phyloP scores from a whole-genome alignment of 2,113 vertebrate genomes.

The Urocitellus parryii region DNA sequence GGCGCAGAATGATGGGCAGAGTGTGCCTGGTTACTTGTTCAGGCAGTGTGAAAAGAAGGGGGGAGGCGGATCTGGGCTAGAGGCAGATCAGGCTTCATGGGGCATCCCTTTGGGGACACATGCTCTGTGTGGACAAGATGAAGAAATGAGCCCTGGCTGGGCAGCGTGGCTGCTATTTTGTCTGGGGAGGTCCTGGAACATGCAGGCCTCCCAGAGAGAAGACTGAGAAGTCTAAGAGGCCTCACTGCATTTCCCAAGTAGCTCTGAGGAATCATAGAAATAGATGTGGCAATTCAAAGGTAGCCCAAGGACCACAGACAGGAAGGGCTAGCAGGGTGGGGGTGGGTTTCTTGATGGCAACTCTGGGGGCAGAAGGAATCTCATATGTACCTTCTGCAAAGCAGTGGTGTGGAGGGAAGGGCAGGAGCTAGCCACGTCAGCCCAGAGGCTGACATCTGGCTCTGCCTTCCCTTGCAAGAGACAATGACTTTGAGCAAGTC shows the following conservation, averaged over 20 bases:
- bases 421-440: not conserved
- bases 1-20: not conserved
- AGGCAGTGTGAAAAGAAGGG: not conserved
- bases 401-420: not conserved
- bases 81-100: not conserved
- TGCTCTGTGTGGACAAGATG: not conserved
- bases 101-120: not conserved
- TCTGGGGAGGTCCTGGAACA: not conserved
- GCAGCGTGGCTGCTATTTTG: not conserved
- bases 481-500: not conserved
- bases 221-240: not conserved
- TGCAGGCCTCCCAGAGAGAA: not conserved
- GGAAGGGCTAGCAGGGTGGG: not conserved
- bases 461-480: not conserved
- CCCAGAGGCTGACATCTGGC: not conserved
- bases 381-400: not conserved
- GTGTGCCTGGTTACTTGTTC: no score
- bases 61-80: fast-evolving
- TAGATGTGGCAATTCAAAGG: not conserved
- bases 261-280: not conserved
- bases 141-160: not conserved
- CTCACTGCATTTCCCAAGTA: not conserved
- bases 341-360: not conserved
- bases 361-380: not conserved
- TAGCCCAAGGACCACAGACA: not conserved